Evolutionary conservation across 2,113 vertebrate species (phyloP), one percentile per base, ranked within the genome.

Genomic region (Speoplatyrhinus poulsoni): DNA sequence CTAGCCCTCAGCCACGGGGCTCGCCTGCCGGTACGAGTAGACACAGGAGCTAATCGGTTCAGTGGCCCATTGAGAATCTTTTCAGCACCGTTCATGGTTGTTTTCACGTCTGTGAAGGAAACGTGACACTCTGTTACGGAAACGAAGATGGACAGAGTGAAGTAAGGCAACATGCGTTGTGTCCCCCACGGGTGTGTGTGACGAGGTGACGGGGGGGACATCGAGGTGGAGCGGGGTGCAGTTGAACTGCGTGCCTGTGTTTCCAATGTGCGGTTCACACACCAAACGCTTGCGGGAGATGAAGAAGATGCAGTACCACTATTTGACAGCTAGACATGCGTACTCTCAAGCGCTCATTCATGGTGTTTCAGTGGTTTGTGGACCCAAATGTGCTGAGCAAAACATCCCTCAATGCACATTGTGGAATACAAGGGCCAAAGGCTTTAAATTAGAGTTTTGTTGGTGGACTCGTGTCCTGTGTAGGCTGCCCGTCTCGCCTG

Each of bases 401-500:
- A 82, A 73, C 73, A 81, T 26, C 26, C 26, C 26, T 26, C 26
- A 70, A 76, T 58, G 48, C 13, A 63, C 76, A 62, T 16, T 60
- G 64, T 2, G 1, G 65, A 61, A 63, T 72, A 75, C 58, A 49
- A 67, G 70, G 76, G 0, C 69, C 84, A 87, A 86, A 87, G 73
- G 70, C 66, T 82, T 82, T 82, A 82, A 81, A 85, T 59, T 69
- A n/a, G 62, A 70, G 77, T 86, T 86, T 83, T 86, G 76, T 82
- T 87, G 66, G 76, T 77, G 77, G 77, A 74, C 52, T 48, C 70
- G 73, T 86, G 83, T 90, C 85, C 86, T 83, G 83, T 88, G 77
- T 68, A 59, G 84, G 82, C 86, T 72, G 66, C 81, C 65, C 72
- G 89, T 91, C 86, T 88, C 67, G 82, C 65, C 89, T 81, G 85